phyloP scores from a whole-genome alignment of 2,113 vertebrate species.

The Dicentrarchus labrax region DNA sequence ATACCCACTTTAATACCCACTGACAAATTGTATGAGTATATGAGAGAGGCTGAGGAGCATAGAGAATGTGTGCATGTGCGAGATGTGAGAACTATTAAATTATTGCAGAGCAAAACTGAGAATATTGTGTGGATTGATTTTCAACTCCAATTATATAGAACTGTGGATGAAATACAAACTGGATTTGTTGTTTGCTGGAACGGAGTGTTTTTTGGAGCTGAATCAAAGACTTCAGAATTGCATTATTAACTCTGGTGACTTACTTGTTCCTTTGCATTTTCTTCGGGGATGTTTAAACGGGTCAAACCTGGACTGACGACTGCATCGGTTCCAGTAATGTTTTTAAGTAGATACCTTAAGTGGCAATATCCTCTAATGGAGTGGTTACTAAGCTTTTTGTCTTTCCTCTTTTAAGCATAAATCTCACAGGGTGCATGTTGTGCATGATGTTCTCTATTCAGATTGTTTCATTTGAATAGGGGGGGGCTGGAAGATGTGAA shows the following conservation, averaged over 20 bases:
- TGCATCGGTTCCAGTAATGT: constrained; percentile 5
- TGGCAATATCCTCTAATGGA: constrained; percentile 1
- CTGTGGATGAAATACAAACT: constrained; percentile 26
- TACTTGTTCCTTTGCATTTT: constrained; percentile 23
- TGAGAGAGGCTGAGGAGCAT: neutral
- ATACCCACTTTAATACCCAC: constrained; percentile 33
- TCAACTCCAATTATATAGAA: constrained; percentile 14
- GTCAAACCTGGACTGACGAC: neutral
- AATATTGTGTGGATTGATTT: constrained; percentile 36
- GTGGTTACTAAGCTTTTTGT: neutral
- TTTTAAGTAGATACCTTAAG: neutral
- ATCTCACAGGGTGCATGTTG: neutral
- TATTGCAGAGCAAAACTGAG: constrained; percentile 7
- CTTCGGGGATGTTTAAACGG: constrained; percentile 8
- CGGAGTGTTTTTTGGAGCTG: neutral
- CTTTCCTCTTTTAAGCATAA: neutral
- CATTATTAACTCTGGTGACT: neutral
- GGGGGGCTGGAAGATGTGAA: constrained; percentile 2
- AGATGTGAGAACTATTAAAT: constrained; percentile 32
- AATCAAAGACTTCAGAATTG: neutral
- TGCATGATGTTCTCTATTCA: neutral
- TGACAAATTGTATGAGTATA: constrained; percentile 29
- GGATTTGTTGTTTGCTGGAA: constrained; percentile 32
- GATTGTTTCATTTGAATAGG: constrained; percentile 2
- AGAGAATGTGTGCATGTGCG: neutral